These are phyloP conservation scores for Heliothis subflexa DNA, from an alignment of 1,140 invertebrate genomes.

Conservation along the genomic window DNA sequence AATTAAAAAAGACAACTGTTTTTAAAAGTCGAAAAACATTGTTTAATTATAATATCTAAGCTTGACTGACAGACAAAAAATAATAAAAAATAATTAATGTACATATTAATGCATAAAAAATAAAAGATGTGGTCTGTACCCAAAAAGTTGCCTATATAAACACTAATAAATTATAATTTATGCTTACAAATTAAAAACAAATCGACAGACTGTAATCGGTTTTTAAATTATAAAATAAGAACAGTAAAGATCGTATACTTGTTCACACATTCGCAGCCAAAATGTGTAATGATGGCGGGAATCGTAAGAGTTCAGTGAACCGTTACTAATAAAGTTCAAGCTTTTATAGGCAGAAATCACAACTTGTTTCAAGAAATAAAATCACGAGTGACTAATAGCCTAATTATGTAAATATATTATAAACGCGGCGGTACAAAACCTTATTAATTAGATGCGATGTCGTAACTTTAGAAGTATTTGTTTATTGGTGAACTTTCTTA, in stretches of 20 bases:
- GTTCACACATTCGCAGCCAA: background rate
- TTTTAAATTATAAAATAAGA: background rate
- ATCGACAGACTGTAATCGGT: background rate
- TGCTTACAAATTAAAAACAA: too few relatives aligned
- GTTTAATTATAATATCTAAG: background rate
- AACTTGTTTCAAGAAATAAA: background rate
- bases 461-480: too few relatives aligned
- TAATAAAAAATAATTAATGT: too few relatives aligned
- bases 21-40: background rate
- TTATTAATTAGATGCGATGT: too few relatives aligned
- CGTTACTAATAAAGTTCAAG: background rate
- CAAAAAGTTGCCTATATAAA: too few relatives aligned
- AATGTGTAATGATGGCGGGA: background rate
- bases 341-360: background rate
- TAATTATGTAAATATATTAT: too few relatives aligned
- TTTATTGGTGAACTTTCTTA: too few relatives aligned
- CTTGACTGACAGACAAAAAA: background rate
- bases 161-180: too few relatives aligned
- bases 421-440: too few relatives aligned
- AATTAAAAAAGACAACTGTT: background rate
- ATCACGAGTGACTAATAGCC: background rate
- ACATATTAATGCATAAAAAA: too few relatives aligned
- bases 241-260: background rate
- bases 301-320: background rate
- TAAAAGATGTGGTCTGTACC: too few relatives aligned